A percentile compares a stretch with the other conserved stretches of the same genome.
Evolutionary conservation across 2,888 invertebrate genomes (phyloP).

Genomic region (Thelaira solivaga): DNA sequence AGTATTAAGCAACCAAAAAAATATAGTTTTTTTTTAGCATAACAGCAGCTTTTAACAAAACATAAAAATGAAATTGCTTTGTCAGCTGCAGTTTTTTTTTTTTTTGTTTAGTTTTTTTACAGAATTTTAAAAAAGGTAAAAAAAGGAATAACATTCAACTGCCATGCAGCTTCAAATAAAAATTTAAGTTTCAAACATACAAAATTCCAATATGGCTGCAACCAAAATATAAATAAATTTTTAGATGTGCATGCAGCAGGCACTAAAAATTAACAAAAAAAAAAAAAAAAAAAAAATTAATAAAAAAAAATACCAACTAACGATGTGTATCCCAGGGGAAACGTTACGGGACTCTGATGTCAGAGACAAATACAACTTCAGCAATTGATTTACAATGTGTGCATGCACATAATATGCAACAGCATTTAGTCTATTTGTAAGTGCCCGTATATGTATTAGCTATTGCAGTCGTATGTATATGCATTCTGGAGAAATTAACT

Average conservation of each 20-base stretch:
- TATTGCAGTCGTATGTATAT: neutral
- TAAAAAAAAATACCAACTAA: constrained; percentile 28
- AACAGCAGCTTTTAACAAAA: neutral
- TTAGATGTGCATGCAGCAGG: constrained; percentile 45
- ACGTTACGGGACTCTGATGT: neutral
- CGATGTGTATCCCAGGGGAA: neutral
- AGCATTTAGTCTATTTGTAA: no score
- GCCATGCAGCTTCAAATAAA: constrained; percentile 23
- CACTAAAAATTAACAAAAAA: constrained; percentile 22
- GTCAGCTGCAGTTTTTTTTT: constrained; percentile 60
- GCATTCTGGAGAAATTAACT: neutral
- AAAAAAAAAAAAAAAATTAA: no score
- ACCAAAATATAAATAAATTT: constrained; percentile 51
- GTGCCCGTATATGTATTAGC: neutral
- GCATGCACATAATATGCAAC: no score
- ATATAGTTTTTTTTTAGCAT: neutral
- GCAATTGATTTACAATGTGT: neutral
- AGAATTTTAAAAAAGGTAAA: neutral
- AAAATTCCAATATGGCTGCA: constrained; percentile 56
- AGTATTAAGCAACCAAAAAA: constrained; percentile 17
- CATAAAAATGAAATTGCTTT: constrained; percentile 60
- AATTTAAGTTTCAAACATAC: neutral
- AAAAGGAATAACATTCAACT: neutral
- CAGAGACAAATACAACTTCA: neutral
- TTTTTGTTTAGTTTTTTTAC: constrained; percentile 19